phyloP scores from a whole-genome alignment of 2,113 vertebrate genomes.

The Boleophthalmus pectinirostris region DNA sequence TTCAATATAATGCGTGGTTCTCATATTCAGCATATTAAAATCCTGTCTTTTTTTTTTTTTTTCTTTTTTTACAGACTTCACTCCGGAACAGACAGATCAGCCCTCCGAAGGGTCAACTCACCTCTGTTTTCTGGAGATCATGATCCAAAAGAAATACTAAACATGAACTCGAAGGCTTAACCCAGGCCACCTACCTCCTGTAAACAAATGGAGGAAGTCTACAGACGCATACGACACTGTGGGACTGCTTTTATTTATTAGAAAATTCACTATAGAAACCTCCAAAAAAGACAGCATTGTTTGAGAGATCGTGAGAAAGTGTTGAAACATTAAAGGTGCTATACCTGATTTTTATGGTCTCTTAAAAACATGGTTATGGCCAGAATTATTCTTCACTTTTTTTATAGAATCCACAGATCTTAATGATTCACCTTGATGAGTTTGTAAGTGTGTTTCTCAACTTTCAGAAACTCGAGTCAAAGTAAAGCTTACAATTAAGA shows the following conservation, averaged over 20 bases:
- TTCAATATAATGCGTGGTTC: neutral
- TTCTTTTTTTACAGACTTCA: slow-evolving; percentile 44
- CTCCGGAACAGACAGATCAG: slow-evolving; percentile 77
- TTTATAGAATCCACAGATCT: no score
- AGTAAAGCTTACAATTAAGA: no score
- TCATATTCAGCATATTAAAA: neutral
- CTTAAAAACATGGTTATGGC: no score
- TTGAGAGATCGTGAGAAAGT: neutral
- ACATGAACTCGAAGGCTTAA: neutral
- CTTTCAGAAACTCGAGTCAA: no score
- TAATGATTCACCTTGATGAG: no score
- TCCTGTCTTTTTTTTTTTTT: no score
- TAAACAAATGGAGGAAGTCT: slow-evolving; percentile 19
- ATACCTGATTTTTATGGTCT: no score
- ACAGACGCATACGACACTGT: neutral
- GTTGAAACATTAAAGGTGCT: neutral
- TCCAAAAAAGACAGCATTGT: neutral
- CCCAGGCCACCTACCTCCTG: neutral
- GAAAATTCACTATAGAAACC: neutral
- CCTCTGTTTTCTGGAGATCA: slow-evolving; percentile 83
- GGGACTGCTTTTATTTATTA: neutral
- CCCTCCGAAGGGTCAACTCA: slow-evolving; percentile 84
- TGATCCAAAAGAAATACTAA: slow-evolving; percentile 48
- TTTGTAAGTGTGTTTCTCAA: no score
- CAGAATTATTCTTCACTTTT: no score